Evolutionary conservation across 2,113 vertebrate species (phyloP), one percentile per base, ranked within the genome.

Genomic region (Semnornis frantzii): DNA sequence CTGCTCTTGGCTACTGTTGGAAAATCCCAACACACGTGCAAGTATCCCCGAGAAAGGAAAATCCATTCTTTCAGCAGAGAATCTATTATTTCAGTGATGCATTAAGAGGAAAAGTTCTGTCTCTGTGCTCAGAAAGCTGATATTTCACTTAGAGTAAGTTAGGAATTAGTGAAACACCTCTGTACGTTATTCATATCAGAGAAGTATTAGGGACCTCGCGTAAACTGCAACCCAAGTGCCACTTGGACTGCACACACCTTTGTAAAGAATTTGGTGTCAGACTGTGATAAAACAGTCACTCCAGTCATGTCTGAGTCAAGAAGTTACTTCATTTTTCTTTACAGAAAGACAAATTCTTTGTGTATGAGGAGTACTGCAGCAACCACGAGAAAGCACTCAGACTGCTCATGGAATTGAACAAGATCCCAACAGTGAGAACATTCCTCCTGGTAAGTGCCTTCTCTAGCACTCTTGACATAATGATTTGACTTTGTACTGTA

Each of bases 331-430:
- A 55, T 89, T 82, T 96, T 95, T 95, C 96, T 93, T 98, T 96
- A 75, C 98, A 99, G 99, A 99, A 98, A 97, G 98, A 98, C 85
- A 98, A 98, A 83, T 99, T 99, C 97, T 99, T 98, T 7, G 99
- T 99, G 24, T 99, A 99, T 0, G 98, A 99, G 77, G 99, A 99
- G 85, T 99, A 99, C 95, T 99, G 99, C 97, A 99, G 99, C 94
- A 99, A 99, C 97, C 99, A 99, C 0, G 99, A 99, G 98, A 99
- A 99, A 97, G 99, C 99, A 65, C 97, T 99, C 94, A 96, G 99
- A 70, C 98, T 99, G 87, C 98, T 99, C 75, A 98, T 99, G 98
- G 99, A 99, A 92, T 98, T 99, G 46, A 99, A 99, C 98, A 99
- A 99, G 98, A 98, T 99, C 93, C 98, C 99, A 15, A 88, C 98